Conservation (phyloP, 1,140 invertebrate genomes). For the Caenorhabditis tropicalis region DNA sequence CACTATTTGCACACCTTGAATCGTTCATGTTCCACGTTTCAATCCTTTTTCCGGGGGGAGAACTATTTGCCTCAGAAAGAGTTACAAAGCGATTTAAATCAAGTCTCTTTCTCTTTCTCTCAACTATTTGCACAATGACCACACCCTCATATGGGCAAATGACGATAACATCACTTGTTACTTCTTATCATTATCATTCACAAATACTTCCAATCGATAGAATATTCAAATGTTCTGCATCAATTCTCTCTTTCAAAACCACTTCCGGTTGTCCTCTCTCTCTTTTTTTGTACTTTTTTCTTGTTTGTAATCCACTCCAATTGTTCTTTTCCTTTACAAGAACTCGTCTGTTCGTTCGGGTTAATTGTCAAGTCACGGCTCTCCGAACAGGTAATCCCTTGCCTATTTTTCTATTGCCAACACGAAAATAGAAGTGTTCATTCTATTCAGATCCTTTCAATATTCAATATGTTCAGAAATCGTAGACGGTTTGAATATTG, state of each 20-base stretch:
- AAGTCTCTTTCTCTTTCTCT: neutral
- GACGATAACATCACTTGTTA: neutral
- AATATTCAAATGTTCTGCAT: neutral
- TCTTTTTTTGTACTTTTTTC: neutral
- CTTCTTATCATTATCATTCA: neutral
- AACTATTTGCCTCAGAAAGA: neutral
- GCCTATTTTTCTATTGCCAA: neutral
- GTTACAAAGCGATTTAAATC: neutral
- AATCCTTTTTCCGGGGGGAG: neutral
- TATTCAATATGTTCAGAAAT: neutral
- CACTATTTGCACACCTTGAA: constrained; percentile 22
- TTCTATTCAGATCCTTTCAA: too few species aligned
- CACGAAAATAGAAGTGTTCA: neutral
- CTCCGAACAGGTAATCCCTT: constrained; percentile 1
- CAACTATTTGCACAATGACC: neutral
- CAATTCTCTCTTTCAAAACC: neutral
- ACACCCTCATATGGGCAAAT: neutral
- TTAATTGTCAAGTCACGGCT: neutral
- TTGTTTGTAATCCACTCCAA: neutral
- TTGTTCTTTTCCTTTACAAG: neutral
- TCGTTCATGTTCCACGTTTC: constrained; percentile 28
- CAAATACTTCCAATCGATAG: neutral
- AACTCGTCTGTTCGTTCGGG: neutral
- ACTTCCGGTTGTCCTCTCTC: neutral
- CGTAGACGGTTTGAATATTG: too few species aligned